phyloP scores from a whole-genome alignment of 1,140 invertebrate species.

The Stegodyphus dumicola region DNA sequence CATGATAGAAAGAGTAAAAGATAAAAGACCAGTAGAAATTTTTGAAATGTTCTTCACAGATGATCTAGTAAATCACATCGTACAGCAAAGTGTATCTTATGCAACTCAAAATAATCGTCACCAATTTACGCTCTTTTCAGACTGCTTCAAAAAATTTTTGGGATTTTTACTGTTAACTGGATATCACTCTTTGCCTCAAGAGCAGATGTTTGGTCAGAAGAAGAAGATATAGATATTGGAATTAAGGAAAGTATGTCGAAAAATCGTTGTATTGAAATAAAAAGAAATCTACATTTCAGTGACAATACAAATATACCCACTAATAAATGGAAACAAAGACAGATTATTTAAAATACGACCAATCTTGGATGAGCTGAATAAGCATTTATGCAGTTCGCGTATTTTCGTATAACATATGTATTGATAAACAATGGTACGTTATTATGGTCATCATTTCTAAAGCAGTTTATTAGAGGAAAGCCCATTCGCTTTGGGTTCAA shows the following conservation, averaged over 20 bases:
- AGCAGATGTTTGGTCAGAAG: too few species aligned
- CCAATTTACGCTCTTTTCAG: slow-evolving; percentile 33
- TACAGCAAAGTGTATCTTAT: slow-evolving; percentile 40
- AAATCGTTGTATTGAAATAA: too few species aligned
- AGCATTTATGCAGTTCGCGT: too few species aligned
- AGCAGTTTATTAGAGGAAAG: slow-evolving; percentile 39
- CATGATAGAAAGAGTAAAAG: slow-evolving; percentile 40
- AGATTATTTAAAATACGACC: slow-evolving; percentile 19
- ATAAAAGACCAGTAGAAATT: slow-evolving; percentile 40
- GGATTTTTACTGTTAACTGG: slow-evolving; percentile 36
- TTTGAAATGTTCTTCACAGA: slow-evolving; percentile 40
- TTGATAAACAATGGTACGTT: too few species aligned
- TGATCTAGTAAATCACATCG: slow-evolving; percentile 36
- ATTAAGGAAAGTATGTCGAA: too few species aligned
- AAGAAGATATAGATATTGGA: too few species aligned
- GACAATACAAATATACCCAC: too few species aligned
- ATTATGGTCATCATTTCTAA: too few species aligned
- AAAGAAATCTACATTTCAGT: too few species aligned
- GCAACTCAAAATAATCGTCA: slow-evolving; percentile 41
- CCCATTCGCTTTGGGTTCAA: slow-evolving; percentile 38
- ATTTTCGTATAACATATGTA: too few species aligned
- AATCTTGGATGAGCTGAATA: slow-evolving; percentile 17
- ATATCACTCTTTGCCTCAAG: slow-evolving; percentile 38
- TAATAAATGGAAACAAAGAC: slow-evolving; percentile 19
- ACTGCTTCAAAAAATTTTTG: slow-evolving; percentile 14